A percentile compares a stretch with the other conserved stretches of the same genome.
These are phyloP conservation scores for Himalopsyche kuldschensis DNA, from an alignment of 2,888 invertebrate species.

Conservation along the genomic window DNA sequence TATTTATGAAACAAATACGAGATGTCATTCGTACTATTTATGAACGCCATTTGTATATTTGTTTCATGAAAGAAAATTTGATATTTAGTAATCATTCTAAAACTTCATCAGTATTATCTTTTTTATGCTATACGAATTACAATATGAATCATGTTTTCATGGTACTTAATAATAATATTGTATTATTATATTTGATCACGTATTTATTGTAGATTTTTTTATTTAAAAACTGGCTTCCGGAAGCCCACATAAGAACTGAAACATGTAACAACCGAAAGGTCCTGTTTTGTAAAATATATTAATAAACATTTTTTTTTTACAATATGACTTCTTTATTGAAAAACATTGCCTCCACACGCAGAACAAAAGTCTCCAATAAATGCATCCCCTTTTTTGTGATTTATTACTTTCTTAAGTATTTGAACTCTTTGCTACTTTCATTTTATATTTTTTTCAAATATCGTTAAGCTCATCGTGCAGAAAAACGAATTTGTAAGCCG, in stretches of 20 bases:
- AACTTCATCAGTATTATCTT: background rate
- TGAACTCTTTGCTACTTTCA: too few relatives aligned
- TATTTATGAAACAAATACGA: background rate
- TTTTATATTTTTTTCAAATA: too few relatives aligned
- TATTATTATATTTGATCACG: background rate
- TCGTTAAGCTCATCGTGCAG: too few relatives aligned
- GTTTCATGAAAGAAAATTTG: background rate
- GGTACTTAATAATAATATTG: background rate
- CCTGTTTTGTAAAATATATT: slow-evolving; percentile 6
- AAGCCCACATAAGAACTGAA: slow-evolving; percentile 2
- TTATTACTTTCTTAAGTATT: too few relatives aligned
- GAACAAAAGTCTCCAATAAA: too few relatives aligned
- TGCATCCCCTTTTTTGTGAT: too few relatives aligned
- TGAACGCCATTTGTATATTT: background rate
- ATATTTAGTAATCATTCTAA: background rate
- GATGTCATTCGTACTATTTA: background rate
- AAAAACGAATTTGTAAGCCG: too few relatives aligned
- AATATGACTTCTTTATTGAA: background rate
- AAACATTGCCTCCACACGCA: background rate
- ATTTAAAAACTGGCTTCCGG: background rate
- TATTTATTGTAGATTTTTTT: background rate
- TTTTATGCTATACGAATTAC: background rate
- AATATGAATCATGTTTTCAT: background rate
- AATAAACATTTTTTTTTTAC: background rate
- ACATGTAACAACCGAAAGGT: background rate